Percentiles rank a stretch among this genome's conserved stretches.
These are phyloP conservation scores for Lycocorax pyrrhopterus DNA, from an alignment of 2,113 vertebrate species.

Conservation along the genomic window DNA sequence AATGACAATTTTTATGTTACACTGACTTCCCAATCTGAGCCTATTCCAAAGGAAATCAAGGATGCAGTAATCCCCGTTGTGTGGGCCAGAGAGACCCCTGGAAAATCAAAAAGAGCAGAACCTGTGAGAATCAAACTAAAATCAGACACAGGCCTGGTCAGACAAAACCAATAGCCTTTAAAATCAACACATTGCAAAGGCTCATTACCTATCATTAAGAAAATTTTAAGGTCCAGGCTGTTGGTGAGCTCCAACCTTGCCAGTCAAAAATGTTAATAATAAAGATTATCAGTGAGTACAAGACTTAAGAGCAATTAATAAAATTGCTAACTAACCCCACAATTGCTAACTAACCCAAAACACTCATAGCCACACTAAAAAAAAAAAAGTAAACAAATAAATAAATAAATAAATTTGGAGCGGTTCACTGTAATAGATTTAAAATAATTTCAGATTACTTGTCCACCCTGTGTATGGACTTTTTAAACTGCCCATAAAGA, in stretches of 20 bases:
- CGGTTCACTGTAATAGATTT: not conserved
- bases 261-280: not conserved
- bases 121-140: not conserved
- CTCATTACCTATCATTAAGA: not conserved
- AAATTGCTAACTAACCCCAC: not conserved
- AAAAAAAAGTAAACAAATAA: not conserved
- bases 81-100: not conserved
- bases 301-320: not conserved
- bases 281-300: not conserved
- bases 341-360: not conserved
- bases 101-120: not conserved
- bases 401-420: not conserved
- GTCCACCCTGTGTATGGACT: not conserved
- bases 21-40: not conserved
- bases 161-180: not conserved
- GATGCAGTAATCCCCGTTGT: not conserved
- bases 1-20: not conserved
- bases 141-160: not conserved
- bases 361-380: not conserved
- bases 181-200: not conserved
- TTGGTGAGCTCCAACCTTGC: not conserved
- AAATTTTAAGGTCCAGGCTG: not conserved
- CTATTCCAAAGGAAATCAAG: not conserved
- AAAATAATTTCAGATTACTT: not conserved
- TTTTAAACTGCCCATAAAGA: not conserved